Evolutionary conservation across 2,888 invertebrate genomes (phyloP).

Genomic region (Ashinkailepas kermadecensis): DNA sequence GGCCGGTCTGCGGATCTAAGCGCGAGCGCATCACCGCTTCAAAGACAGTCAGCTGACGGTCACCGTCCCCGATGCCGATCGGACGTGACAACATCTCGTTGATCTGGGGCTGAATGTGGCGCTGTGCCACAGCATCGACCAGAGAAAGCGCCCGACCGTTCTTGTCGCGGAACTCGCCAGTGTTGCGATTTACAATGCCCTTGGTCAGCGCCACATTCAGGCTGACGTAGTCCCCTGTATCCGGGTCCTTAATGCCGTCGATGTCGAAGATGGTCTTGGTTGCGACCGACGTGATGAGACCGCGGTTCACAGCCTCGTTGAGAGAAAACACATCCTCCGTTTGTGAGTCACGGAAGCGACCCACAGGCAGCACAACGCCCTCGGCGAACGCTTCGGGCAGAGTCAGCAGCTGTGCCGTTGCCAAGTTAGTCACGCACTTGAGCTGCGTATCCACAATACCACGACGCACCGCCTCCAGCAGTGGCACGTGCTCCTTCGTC

Average conservation of each 20-base stretch:
- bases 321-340: constrained; percentile 66
- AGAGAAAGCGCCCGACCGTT: constrained; percentile 67
- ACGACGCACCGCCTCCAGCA: constrained; percentile 75
- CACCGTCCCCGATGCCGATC: constrained; percentile 65
- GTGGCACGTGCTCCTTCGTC: constrained; percentile 63
- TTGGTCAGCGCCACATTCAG: constrained; percentile 72
- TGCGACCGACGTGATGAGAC: constrained; percentile 76
- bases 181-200: constrained; percentile 65
- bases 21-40: constrained; percentile 79
- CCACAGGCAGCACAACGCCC: constrained; percentile 66
- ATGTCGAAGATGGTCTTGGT: constrained; percentile 86
- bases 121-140: constrained; percentile 67
- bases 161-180: constrained; percentile 64
- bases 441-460: constrained; percentile 79
- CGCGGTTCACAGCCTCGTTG: constrained; percentile 79
- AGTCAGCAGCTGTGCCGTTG: constrained; percentile 68
- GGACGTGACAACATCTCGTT: constrained; percentile 70
- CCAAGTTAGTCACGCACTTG: constrained; percentile 75
- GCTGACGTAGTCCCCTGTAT: constrained; percentile 70
- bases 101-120: constrained; percentile 60
- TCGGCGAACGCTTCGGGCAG: constrained; percentile 74
- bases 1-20: constrained; percentile 80
- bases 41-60: constrained; percentile 71
- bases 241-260: constrained; percentile 77
- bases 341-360: constrained; percentile 63